These are phyloP conservation scores for Leptura quadrifasciata DNA, from an alignment of 2,888 invertebrate species.

Conservation along the genomic window DNA sequence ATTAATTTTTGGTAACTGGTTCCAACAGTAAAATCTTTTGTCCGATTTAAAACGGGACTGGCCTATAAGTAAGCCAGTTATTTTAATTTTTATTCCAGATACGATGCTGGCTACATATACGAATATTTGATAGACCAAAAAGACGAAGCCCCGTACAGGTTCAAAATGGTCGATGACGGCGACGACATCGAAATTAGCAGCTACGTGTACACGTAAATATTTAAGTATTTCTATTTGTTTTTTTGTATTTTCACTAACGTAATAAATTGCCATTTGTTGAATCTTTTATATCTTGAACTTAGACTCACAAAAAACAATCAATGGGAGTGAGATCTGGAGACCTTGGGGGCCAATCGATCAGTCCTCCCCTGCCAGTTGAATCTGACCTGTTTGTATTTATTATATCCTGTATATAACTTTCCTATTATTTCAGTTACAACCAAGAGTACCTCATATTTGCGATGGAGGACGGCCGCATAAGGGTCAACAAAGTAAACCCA, in stretches of 20 bases:
- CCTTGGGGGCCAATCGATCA: too few relatives aligned
- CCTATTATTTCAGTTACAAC: slow-evolving; percentile 70
- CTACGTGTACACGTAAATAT: slow-evolving; percentile 74
- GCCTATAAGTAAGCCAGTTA: neutral
- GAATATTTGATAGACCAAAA: slow-evolving; percentile 75
- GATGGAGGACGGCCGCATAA: slow-evolving; percentile 78
- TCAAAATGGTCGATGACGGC: slow-evolving; percentile 75
- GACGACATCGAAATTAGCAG: slow-evolving; percentile 78
- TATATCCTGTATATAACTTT: too few relatives aligned
- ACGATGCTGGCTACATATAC: slow-evolving; percentile 82
- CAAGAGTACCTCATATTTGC: slow-evolving; percentile 77
- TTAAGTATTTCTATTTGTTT: too few relatives aligned
- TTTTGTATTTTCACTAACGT: too few relatives aligned
- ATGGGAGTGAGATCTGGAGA: too few relatives aligned
- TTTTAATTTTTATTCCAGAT: slow-evolving; percentile 64
- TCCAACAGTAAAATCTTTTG: too few relatives aligned
- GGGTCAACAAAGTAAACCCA: slow-evolving; percentile 75
- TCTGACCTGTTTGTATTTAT: too few relatives aligned
- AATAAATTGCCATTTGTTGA: neutral
- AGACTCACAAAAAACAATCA: too few relatives aligned
- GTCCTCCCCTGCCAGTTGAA: too few relatives aligned
- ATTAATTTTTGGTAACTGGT: too few relatives aligned
- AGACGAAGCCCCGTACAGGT: slow-evolving; percentile 71
- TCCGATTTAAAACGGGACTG: too few relatives aligned
- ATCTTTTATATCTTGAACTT: too few relatives aligned